Conservation (phyloP, 2,888 invertebrate species). For the Micropterix aruncella region DNA sequence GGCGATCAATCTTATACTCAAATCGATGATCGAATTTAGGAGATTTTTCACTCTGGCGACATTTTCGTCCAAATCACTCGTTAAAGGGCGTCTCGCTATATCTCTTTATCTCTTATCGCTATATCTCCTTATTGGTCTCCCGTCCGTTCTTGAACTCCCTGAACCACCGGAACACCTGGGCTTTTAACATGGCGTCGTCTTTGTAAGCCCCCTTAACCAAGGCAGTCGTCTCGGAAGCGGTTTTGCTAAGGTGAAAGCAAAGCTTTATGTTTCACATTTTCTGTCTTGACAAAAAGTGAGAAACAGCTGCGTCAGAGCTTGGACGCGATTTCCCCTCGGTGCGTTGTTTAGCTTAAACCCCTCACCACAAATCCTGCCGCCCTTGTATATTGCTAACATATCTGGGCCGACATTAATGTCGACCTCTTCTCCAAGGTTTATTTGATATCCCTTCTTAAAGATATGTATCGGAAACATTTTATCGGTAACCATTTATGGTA, state of each 20-base stretch:
- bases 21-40: background rate
- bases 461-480: too few relatives aligned
- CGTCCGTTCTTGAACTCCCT: background rate
- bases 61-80: background rate
- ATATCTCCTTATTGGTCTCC: background rate
- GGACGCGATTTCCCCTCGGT: too few relatives aligned
- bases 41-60: background rate
- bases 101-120: too few relatives aligned
- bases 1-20: background rate
- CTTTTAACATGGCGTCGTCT: background rate
- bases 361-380: too few relatives aligned
- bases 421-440: too few relatives aligned
- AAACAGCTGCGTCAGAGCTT: background rate
- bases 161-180: background rate
- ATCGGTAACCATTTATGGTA: too few relatives aligned
- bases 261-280: background rate
- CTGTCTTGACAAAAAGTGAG: background rate
- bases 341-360: too few relatives aligned
- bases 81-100: background rate
- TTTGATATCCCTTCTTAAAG: too few relatives aligned
- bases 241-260: too few relatives aligned
- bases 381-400: too few relatives aligned
- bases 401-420: too few relatives aligned
- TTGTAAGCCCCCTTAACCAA: too few relatives aligned
- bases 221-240: background rate